These are phyloP conservation scores for Anser brachyrhynchus DNA, from an alignment of 2,113 vertebrate species.

Conservation along the genomic window DNA sequence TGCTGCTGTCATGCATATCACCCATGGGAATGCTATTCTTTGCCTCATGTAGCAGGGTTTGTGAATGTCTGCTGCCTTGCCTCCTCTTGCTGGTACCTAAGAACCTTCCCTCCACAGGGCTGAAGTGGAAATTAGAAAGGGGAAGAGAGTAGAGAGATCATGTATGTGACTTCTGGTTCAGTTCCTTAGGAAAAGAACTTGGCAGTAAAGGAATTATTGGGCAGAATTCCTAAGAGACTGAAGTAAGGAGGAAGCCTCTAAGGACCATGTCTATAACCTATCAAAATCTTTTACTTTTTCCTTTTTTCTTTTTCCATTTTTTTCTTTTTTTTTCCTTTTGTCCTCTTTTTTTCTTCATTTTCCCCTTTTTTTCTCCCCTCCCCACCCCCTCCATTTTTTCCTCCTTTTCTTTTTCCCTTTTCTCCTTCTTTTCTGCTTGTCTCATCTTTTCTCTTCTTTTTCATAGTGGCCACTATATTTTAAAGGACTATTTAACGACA, in stretches of 20 bases:
- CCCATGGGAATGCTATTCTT: neutral
- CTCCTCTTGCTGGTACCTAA: neutral
- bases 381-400: neutral
- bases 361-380: neutral
- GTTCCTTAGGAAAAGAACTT: neutral
- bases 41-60: neutral
- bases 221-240: constrained; percentile 15
- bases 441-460: neutral
- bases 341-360: neutral
- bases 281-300: neutral
- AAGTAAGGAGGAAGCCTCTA: constrained; percentile 13
- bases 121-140: neutral
- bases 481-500: constrained; percentile 25
- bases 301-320: neutral
- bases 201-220: neutral
- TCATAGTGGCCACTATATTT: neutral
- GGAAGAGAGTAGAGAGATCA: neutral
- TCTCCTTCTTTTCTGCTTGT: neutral
- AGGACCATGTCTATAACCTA: neutral
- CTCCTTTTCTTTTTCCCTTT: neutral
- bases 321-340: no score
- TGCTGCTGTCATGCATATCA: neutral
- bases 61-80: neutral
- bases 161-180: neutral
- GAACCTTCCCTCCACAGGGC: neutral